Evolutionary conservation across 2,797 vertebrate genomes (phyloP).

Genomic region (Moxostoma hubbsi): DNA sequence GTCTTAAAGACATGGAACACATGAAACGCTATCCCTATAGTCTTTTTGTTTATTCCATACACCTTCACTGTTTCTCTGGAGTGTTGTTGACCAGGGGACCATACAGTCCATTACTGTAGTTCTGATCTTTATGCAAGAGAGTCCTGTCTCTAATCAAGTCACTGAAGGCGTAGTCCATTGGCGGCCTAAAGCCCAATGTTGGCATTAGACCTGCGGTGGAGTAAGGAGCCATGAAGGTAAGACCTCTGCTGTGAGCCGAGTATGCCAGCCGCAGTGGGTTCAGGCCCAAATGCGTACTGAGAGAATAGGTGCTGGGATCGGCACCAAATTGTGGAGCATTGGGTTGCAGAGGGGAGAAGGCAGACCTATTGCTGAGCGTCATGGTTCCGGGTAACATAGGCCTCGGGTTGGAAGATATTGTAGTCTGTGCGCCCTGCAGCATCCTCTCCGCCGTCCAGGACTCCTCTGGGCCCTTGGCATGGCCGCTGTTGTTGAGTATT

Average conservation of each 20-base stretch:
- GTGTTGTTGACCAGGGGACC: constrained; percentile 94
- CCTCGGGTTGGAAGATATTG: constrained; percentile 80
- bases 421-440: constrained; percentile 77
- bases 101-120: constrained; percentile 88
- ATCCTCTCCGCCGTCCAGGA: constrained; percentile 83
- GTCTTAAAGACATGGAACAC: constrained; percentile 71
- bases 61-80: constrained; percentile 90
- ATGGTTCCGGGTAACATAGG: constrained; percentile 91
- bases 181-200: constrained; percentile 94
- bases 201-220: constrained; percentile 95
- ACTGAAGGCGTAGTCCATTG: constrained; percentile 98
- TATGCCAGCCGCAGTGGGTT: constrained; percentile 96
- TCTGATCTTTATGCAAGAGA: constrained; percentile 93
- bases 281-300: constrained; percentile 92
- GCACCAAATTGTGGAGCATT: constrained; percentile 92
- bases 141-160: constrained; percentile 97
- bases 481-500: constrained; percentile 94
- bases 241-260: constrained; percentile 95
- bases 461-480: constrained; percentile 79
- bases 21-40: constrained; percentile 59
- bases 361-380: constrained; percentile 94
- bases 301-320: constrained; percentile 86
- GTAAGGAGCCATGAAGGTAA: constrained; percentile 98
- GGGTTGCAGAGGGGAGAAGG: constrained; percentile 95
- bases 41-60: background rate